Conservation (phyloP, 2,888 invertebrate genomes). For the Lumbricus terrestris region DNA sequence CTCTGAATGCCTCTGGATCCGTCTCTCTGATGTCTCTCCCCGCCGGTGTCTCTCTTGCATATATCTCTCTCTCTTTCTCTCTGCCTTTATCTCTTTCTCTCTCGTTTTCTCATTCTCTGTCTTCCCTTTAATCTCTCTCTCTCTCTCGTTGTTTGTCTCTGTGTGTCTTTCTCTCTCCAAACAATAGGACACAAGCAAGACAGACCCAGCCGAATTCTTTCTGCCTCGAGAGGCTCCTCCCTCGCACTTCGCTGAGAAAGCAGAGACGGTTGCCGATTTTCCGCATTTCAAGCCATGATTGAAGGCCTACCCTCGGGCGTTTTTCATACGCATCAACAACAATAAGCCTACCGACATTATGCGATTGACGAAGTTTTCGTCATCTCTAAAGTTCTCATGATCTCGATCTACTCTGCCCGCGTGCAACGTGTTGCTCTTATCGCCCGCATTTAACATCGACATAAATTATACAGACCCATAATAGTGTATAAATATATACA, state of each 20-base stretch:
- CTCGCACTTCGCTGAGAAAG: too few relatives aligned
- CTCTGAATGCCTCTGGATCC: too few relatives aligned
- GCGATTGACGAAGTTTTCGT: neutral
- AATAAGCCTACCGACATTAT: neutral
- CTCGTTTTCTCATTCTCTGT: too few relatives aligned
- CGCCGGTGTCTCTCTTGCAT: too few relatives aligned
- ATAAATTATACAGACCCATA: neutral
- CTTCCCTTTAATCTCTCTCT: too few relatives aligned
- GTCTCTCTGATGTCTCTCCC: too few relatives aligned
- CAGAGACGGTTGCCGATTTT: neutral
- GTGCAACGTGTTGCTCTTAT: too few relatives aligned
- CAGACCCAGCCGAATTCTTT: neutral
- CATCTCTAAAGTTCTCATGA: neutral
- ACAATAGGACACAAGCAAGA: neutral
- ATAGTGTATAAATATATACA: neutral
- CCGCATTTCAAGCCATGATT: neutral
- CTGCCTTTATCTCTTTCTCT: too few relatives aligned
- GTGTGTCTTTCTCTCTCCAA: neutral
- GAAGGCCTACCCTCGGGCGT: neutral
- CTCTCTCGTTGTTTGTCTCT: too few relatives aligned
- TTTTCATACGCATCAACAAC: neutral
- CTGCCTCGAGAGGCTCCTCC: neutral
- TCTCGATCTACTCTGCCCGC: too few relatives aligned
- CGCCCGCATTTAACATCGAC: neutral
- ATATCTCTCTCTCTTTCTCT: too few relatives aligned